Evolutionary conservation across 1,140 invertebrate genomes (phyloP).

Genomic region (Drosophila saltans): DNA sequence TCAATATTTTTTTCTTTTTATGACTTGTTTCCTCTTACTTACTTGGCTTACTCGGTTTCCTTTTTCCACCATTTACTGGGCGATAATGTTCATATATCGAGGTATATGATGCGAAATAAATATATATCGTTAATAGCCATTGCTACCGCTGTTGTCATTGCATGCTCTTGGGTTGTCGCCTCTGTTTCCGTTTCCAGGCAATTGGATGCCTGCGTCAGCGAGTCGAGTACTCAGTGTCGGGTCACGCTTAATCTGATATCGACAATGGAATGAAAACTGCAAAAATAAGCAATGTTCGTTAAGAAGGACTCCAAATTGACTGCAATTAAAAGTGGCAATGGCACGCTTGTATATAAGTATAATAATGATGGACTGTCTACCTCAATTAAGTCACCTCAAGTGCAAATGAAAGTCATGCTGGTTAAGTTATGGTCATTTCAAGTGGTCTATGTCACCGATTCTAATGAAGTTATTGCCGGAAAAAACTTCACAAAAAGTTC

Average conservation of each 20-base stretch:
- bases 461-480: conserved; percentile 17
- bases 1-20: conserved; percentile 17
- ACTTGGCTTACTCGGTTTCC: background rate
- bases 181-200: conserved; percentile 28
- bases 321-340: conserved; percentile 61
- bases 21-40: conserved; percentile 14
- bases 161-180: conserved; percentile 9
- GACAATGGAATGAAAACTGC: conserved; percentile 36
- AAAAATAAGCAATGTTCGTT: conserved; percentile 9
- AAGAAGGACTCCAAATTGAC: conserved; percentile 34
- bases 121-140: conserved; percentile 43
- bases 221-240: conserved; percentile 7
- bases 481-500: too few species aligned
- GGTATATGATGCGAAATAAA: conserved; percentile 40
- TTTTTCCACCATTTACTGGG: conserved; percentile 13
- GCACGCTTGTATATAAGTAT: conserved; percentile 3
- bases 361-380: conserved; percentile 21
- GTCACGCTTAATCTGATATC: conserved; percentile 26
- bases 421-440: conserved; percentile 19
- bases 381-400: conserved; percentile 62
- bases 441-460: conserved; percentile 17
- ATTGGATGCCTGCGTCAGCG: conserved; percentile 21
- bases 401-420: conserved; percentile 60
- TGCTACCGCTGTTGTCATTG: conserved; percentile 13
- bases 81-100: conserved; percentile 43